These are phyloP conservation scores for Todus mexicanus DNA, from an alignment of 2,797 vertebrate species.

Conservation along the genomic window DNA sequence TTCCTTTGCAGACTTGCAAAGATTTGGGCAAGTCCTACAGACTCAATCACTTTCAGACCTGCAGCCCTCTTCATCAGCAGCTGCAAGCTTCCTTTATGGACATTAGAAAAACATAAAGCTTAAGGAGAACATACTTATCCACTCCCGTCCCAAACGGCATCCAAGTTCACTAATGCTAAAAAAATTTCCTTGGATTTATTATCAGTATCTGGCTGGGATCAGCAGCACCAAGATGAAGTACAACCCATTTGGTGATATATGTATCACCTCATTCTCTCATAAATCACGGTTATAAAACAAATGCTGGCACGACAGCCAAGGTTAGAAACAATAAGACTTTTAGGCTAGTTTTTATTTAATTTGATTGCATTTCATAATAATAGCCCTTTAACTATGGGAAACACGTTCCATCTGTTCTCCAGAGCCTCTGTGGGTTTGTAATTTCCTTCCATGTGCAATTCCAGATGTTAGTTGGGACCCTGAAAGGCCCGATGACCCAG, in stretches of 20 bases:
- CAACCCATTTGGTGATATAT: not conserved
- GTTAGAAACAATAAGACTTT: constrained; percentile 12
- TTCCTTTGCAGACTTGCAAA: not conserved
- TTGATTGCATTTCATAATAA: constrained; percentile 29
- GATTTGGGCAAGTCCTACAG: not conserved
- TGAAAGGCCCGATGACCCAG: not conserved
- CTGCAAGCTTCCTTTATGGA: not conserved
- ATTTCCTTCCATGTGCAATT: constrained; percentile 33
- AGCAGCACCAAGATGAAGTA: not conserved
- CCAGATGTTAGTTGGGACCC: constrained; percentile 31
- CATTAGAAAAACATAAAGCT: rapidly evolving
- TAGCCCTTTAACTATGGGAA: not conserved
- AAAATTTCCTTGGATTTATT: not conserved
- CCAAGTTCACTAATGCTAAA: not conserved
- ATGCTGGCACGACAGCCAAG: not conserved
- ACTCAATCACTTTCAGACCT: not conserved
- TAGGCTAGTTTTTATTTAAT: constrained; percentile 25
- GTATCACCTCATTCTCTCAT: not conserved
- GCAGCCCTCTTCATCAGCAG: not conserved
- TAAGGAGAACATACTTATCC: not conserved
- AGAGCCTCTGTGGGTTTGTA: not conserved
- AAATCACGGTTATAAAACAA: not conserved
- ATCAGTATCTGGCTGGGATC: not conserved
- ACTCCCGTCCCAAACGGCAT: not conserved
- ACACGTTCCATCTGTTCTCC: constrained; percentile 28